These are phyloP conservation scores for Uloborus plumipes DNA, from an alignment of 2,888 invertebrate genomes.

Conservation along the genomic window DNA sequence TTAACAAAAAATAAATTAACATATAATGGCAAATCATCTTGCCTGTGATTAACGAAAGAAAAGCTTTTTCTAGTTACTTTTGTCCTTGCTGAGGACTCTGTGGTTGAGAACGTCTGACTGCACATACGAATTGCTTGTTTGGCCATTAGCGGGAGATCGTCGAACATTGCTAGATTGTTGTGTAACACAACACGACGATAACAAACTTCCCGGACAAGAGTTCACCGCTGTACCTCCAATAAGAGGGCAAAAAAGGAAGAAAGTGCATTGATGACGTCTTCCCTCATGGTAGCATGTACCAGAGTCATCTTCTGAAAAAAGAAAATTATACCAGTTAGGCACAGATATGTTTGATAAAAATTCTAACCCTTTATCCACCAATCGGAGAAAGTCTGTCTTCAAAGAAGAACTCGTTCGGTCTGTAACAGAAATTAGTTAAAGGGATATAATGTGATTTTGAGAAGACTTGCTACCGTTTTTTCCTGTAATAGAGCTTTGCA, in stretches of 20 bases:
- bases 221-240: constrained; percentile 82
- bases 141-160: constrained; percentile 34
- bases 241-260: constrained; percentile 82
- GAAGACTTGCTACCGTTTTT: too few relatives aligned
- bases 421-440: too few relatives aligned
- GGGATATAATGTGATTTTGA: too few relatives aligned
- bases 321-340: background rate
- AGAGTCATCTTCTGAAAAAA: constrained; percentile 37
- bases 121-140: constrained; percentile 7
- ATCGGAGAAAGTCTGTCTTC: too few relatives aligned
- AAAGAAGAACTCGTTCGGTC: too few relatives aligned
- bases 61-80: constrained; percentile 15
- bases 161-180: constrained; percentile 63
- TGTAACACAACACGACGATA: constrained; percentile 79
- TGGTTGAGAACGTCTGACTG: constrained; percentile 31
- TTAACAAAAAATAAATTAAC: too few relatives aligned
- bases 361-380: too few relatives aligned
- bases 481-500: too few relatives aligned
- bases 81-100: constrained; percentile 41
- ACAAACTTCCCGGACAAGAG: constrained; percentile 68
- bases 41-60: too few relatives aligned
- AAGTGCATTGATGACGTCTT: constrained; percentile 65
- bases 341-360: too few relatives aligned
- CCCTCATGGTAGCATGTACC: constrained; percentile 50
- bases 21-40: too few relatives aligned